phyloP scores from a whole-genome alignment of 2,888 invertebrate genomes.

The Sinotaia quadrata region DNA sequence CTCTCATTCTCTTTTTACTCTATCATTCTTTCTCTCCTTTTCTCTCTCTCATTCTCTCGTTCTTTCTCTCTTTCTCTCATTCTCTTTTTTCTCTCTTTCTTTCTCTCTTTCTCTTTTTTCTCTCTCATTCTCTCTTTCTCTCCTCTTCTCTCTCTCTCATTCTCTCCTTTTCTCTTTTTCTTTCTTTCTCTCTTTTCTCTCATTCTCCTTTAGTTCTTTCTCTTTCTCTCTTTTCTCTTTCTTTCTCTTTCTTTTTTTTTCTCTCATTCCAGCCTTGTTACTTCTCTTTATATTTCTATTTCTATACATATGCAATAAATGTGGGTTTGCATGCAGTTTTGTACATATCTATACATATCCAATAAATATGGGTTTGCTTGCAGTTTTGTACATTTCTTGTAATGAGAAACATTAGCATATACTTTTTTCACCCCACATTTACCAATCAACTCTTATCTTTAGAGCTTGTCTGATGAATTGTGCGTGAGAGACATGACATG shows the following conservation, averaged over 20 bases:
- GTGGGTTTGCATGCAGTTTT: too few relatives aligned
- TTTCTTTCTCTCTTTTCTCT: neutral
- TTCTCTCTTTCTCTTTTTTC: neutral
- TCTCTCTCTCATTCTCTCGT: neutral
- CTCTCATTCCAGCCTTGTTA: neutral
- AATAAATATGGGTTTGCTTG: too few relatives aligned
- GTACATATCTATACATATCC: too few relatives aligned
- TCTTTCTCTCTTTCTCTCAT: neutral
- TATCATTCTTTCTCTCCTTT: neutral
- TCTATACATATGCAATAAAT: neutral
- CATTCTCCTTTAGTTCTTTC: neutral
- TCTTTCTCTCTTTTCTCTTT: neutral
- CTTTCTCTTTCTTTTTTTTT: conserved; percentile 2
- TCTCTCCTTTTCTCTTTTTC: neutral
- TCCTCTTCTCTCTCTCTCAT: neutral
- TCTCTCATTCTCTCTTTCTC: neutral
- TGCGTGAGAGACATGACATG: too few relatives aligned
- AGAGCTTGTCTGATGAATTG: too few relatives aligned
- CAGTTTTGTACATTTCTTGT: too few relatives aligned
- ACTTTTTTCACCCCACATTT: too few relatives aligned
- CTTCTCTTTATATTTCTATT: neutral
- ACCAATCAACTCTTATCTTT: too few relatives aligned
- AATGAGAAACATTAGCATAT: too few relatives aligned
- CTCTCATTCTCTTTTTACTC: neutral
- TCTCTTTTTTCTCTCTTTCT: neutral